Conservation (phyloP, 2,113 vertebrate species). For the Antennarius striatus region DNA sequence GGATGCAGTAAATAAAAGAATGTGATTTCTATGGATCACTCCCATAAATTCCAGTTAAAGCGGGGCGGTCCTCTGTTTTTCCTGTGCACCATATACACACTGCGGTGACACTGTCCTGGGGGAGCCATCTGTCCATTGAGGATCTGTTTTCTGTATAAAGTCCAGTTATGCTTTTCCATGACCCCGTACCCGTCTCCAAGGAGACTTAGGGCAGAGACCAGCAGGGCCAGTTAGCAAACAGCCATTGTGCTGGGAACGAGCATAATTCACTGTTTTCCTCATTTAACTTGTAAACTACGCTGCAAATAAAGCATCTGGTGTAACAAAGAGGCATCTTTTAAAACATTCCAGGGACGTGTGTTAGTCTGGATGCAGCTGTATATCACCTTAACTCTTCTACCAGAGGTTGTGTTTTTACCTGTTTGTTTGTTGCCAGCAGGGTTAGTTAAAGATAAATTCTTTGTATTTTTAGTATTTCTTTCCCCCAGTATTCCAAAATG, state of each 20-base stretch:
- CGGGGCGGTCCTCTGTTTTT: constrained; percentile 7
- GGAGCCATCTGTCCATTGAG: constrained; percentile 12
- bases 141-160: constrained; percentile 22
- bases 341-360: no score
- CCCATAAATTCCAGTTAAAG: constrained; percentile 14
- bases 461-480: no score
- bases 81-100: constrained; percentile 17
- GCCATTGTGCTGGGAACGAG: constrained; percentile 44
- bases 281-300: constrained; percentile 25
- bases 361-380: no score
- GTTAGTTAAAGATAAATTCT: no score
- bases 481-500: no score
- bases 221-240: constrained; percentile 23
- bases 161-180: constrained; percentile 21
- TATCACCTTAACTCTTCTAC: no score
- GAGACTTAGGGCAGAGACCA: constrained; percentile 37
- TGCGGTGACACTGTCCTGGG: not conserved
- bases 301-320: constrained; percentile 1
- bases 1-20: no score
- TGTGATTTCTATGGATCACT: constrained; percentile 19
- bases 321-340: not conserved
- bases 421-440: no score
- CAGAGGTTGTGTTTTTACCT: no score
- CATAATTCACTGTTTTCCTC: not conserved
- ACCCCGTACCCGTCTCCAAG: constrained; percentile 18